Base-by-base conservation (phyloP, 2,888 invertebrate genomes). In the Drymonia ruficornis region DNA sequence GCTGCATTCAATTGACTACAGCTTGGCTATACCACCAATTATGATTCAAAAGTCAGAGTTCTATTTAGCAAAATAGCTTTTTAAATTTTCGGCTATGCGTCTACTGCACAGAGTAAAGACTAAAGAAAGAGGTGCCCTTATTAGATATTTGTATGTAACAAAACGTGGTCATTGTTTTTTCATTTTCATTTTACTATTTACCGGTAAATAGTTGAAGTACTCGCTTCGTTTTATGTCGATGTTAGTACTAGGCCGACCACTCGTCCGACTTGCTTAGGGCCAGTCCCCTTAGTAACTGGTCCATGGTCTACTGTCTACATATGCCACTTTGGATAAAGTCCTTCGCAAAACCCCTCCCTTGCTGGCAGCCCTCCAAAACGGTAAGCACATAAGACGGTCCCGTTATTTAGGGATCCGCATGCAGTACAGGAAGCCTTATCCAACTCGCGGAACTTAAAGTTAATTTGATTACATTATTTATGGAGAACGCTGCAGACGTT, bases 341-440 rank as follows among this genome's bases (percentile, higher is more conserved):
- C 15, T 16, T 16, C 40, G 16, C 40, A 40, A 16, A 15, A 6
- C 16, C 40, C 38, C 15, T 4, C 18, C 50, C 31, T 19, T 44
- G 19, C 44, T 44, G 50, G 50, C 50, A 16, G 9, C 19, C 19
- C 43, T 50, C 50, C 50, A 50, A 50, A 50, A 43, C 19, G 44
- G 43, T 44, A 34, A 15, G 18, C 16, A 16, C 16, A 16, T 40
- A 40, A 40, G 16, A 16, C 5, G 40, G 8, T 38, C 15, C 12
- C 38, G 38, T 38, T 38, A 38, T 38, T 38, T 15, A 15, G 38
- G 15, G 38, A 15, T 1, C 40, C 16, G 40, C 40, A 4, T 40
- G 15, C 40, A 40, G 7, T 40, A 9, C 2, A n/a, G n/a, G 7
- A 38, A 38, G 16, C 16, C 8, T 40, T 40, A 40, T 40, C 40